A percentile compares a stretch with the other conserved stretches of the same genome.
Evolutionary conservation across 2,888 invertebrate species (phyloP).

Genomic region (Melinopterus prodromus): DNA sequence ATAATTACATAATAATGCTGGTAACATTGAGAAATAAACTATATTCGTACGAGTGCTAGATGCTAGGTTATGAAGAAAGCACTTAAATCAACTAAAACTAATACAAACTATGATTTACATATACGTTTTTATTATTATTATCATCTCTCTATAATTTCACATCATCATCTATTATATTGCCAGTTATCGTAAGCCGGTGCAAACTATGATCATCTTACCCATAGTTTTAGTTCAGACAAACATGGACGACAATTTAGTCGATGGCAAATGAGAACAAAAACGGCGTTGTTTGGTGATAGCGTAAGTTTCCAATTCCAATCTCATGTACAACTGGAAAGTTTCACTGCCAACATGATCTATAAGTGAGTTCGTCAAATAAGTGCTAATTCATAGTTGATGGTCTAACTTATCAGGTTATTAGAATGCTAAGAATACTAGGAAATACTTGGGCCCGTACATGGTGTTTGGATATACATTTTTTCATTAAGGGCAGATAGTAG

Average conservation of each 20-base stretch:
- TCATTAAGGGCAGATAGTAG: slow-evolving; percentile 42
- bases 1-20: neutral
- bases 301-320: neutral
- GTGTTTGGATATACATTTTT: slow-evolving; percentile 38
- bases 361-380: neutral
- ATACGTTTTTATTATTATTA: slow-evolving; percentile 34
- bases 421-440: slow-evolving; percentile 33
- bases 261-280: neutral
- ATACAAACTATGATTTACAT: neutral
- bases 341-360: neutral
- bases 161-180: slow-evolving; percentile 24
- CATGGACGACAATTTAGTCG: neutral
- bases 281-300: neutral
- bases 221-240: slow-evolving; percentile 9
- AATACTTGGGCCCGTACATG: slow-evolving; percentile 49
- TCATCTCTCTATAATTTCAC: slow-evolving; percentile 36
- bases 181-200: slow-evolving; percentile 20
- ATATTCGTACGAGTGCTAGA: neutral
- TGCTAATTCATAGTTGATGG: neutral
- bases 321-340: neutral
- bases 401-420: slow-evolving; percentile 14
- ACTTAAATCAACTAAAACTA: neutral
- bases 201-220: slow-evolving; percentile 17
- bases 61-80: neutral
- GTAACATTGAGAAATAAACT: neutral